Evolutionary conservation across 2,113 vertebrate species (phyloP).

Genomic region (Paramisgurnus dabryanus): DNA sequence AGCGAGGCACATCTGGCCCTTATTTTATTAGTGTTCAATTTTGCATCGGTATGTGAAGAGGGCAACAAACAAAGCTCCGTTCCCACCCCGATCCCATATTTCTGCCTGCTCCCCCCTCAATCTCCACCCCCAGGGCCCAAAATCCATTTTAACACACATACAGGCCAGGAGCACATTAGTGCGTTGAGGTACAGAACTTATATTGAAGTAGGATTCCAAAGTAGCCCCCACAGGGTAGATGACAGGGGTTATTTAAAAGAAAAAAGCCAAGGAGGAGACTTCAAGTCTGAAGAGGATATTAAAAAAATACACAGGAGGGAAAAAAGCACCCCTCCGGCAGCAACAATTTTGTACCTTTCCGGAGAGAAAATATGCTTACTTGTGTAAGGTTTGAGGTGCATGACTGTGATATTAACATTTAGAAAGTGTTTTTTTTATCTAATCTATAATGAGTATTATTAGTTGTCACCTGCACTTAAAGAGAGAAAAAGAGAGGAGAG

Average conservation of each 20-base stretch:
- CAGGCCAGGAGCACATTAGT: constrained; percentile 59
- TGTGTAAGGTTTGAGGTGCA: constrained; percentile 35
- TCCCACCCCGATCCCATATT: constrained; percentile 71
- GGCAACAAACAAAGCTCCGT: constrained; percentile 74
- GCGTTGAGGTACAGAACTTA: constrained; percentile 71
- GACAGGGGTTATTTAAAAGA: constrained; percentile 76
- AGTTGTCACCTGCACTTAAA: constrained; percentile 19
- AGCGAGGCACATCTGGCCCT: constrained; percentile 77
- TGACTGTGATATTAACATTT: too few species aligned
- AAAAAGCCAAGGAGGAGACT: constrained; percentile 66
- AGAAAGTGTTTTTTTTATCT: neutral
- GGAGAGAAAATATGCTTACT: constrained; percentile 60
- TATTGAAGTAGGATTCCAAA: constrained; percentile 71
- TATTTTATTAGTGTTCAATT: constrained; percentile 76
- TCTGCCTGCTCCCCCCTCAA: constrained; percentile 33
- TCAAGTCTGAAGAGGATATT: constrained; percentile 80
- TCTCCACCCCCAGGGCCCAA: constrained; percentile 42
- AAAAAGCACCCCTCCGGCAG: constrained; percentile 65
- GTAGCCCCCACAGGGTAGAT: constrained; percentile 70
- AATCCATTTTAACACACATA: constrained; percentile 62
- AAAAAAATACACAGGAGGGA: constrained; percentile 74
- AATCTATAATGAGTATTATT: neutral
- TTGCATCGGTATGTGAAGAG: constrained; percentile 68
- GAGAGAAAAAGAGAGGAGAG: neutral
- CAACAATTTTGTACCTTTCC: constrained; percentile 73